Percentiles rank a stretch among this genome's conserved stretches.
Evolutionary conservation across 2,797 vertebrate genomes (phyloP).

Genomic region (Eidolon dupreanum): DNA sequence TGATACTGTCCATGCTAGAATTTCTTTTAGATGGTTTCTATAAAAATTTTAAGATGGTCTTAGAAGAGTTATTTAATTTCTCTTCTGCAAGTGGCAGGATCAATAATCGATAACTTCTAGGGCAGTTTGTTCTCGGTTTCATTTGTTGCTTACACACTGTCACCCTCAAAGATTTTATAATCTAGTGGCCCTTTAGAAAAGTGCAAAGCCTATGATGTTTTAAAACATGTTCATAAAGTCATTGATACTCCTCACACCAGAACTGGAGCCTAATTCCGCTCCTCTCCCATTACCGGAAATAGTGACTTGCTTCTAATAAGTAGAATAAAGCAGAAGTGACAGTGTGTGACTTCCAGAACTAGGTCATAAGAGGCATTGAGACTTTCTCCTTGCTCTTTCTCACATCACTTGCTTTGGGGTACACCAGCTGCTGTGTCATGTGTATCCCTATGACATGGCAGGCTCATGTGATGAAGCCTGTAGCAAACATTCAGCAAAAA

Average conservation of each 20-base stretch:
- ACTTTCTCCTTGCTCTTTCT: background rate
- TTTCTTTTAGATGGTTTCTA: background rate
- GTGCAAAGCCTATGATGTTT: background rate
- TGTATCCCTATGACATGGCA: background rate
- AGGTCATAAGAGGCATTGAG: background rate
- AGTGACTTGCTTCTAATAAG: background rate
- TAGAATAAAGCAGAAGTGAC: background rate
- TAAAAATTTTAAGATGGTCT: background rate
- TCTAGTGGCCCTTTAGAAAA: background rate
- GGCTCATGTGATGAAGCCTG: background rate
- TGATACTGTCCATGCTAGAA: background rate
- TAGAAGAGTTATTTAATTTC: background rate
- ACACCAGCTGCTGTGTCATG: background rate
- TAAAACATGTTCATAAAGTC: background rate
- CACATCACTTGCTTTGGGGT: background rate
- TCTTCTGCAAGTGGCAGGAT: background rate
- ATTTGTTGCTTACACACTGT: background rate
- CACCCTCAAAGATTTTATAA: background rate
- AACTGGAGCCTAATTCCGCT: background rate
- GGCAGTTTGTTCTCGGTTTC: background rate
- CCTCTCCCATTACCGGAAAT: background rate
- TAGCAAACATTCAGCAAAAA: background rate
- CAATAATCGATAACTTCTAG: background rate
- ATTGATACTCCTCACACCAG: background rate
- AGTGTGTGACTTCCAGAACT: background rate